Base-by-base conservation (phyloP, 2,113 vertebrate species). In the Telmatochromis sp. region DNA sequence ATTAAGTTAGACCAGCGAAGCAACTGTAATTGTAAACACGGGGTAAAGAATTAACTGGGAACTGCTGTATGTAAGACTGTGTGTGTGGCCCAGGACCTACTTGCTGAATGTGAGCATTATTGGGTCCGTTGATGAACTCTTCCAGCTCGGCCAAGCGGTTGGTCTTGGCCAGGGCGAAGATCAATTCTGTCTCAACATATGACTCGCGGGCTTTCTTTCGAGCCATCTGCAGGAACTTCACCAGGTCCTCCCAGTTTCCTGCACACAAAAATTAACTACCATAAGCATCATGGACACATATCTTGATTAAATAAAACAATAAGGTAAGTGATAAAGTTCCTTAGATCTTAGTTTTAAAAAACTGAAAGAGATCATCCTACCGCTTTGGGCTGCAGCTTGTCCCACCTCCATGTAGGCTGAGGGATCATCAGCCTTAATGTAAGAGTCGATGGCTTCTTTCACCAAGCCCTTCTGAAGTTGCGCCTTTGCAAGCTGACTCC, bases 401-500 rank as follows among this genome's bases (percentile, higher is more conserved):
- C 99, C 99, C 88, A 99, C 99, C 94, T 99, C 99, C 98, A 99
- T 99, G 95, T 99, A 99, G 0, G 98, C 98, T 17, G 99, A 99
- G 47, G 99, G 99, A 93, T 99, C 99, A 86, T 99, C 99, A 37
- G 99, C 99, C 96, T 99, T 99, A 90, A 99, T 99, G 80, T 99
- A 99, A 1, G 99, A 99, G 95, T 99, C 99, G 65, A 99, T 99
- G 19, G 99, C 98, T 96, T 99, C 99, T 91, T 99, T 99, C 3
- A 99, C 99, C 95, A 99, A 98, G 42, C 97, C 98, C 92, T 99
- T 99, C 91, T 99, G 99, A 73, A 99, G 96, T 95, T 99, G 99
- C 80, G 99, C 99, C 95, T 99, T 99, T 40, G 98, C 99, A 88
- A 99, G 96, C 94, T 99, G 99, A 96, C 99, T 99, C 99, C 99